phyloP scores from a whole-genome alignment of 2,113 vertebrate species.

The Climacteris rufus region DNA sequence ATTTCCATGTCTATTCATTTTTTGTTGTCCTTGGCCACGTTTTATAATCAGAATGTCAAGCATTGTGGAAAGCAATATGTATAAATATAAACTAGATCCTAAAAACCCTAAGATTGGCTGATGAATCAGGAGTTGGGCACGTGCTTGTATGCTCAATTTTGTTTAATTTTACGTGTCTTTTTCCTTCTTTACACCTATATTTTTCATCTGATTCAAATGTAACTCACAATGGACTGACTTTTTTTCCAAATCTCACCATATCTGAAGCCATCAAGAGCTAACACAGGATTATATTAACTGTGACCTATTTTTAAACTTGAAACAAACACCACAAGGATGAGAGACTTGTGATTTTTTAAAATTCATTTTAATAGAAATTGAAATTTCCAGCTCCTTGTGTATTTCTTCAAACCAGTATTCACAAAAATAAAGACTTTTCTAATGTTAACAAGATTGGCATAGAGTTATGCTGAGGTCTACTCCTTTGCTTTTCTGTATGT shows the following conservation, averaged over 20 bases:
- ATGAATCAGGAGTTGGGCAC: accelerated
- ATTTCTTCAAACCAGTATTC: not conserved
- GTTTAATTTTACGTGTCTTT: not conserved
- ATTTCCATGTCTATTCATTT: not conserved
- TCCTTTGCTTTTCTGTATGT: not conserved
- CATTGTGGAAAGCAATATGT: not conserved
- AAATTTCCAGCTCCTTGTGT: not conserved
- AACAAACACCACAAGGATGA: not conserved
- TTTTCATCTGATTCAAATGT: not conserved
- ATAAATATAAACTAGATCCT: not conserved
- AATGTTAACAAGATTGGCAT: not conserved
- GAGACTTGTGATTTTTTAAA: not conserved
- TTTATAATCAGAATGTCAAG: not conserved
- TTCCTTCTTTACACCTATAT: not conserved
- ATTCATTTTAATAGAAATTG: not conserved
- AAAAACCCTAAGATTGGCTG: not conserved
- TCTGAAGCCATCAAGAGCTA: not conserved
- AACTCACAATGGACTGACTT: not conserved
- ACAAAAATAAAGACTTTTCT: not conserved
- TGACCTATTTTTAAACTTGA: not conserved
- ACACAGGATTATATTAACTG: not conserved
- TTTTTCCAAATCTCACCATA: not conserved
- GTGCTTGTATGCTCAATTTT: not conserved
- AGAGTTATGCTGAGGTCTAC: not conserved
- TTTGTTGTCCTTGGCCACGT: not conserved